These are phyloP conservation scores for Salticus scenicus DNA, from an alignment of 2,888 invertebrate species.

Conservation along the genomic window DNA sequence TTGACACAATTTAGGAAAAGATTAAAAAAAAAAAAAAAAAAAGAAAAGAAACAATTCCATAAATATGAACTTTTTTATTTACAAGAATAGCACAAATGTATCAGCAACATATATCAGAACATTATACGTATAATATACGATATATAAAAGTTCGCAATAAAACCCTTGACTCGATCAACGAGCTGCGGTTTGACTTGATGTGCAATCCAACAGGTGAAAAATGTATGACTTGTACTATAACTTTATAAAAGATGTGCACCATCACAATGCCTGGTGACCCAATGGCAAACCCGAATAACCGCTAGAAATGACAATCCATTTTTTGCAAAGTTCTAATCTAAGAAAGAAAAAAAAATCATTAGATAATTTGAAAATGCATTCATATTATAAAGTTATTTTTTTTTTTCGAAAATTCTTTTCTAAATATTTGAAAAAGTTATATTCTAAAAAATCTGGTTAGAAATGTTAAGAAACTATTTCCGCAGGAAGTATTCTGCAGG, in stretches of 20 bases:
- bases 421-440: neutral
- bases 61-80: no score
- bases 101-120: no score
- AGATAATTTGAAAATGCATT: no score
- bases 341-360: neutral
- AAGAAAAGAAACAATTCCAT: no score
- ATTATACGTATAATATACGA: no score
- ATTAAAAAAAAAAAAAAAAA: no score
- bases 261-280: slow-evolving; percentile 5
- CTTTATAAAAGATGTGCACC: neutral
- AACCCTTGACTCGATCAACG: neutral
- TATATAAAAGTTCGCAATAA: no score
- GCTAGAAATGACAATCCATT: neutral
- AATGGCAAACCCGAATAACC: slow-evolving; percentile 4
- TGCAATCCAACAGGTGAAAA: no score
- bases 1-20: no score
- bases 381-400: no score
- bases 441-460: neutral
- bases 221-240: neutral
- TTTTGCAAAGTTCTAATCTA: neutral
- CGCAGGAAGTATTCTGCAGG: neutral
- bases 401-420: no score
- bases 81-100: no score
- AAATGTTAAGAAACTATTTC: neutral
- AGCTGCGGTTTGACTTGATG: neutral